Conservation (phyloP, 1,140 invertebrate species). For the Lysiphlebus fabarum region DNA sequence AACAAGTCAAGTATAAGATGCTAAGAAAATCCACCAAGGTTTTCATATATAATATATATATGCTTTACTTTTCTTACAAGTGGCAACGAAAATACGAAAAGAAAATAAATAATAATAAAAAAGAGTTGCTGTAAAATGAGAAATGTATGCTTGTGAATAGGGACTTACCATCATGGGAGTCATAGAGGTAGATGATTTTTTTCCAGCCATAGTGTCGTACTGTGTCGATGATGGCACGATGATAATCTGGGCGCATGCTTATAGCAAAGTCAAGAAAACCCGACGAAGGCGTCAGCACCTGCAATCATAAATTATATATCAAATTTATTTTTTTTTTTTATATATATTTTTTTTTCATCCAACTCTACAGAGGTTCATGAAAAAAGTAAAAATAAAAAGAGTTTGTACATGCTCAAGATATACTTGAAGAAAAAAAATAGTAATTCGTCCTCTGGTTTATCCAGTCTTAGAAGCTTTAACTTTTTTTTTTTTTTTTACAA, state of each 20-base stretch:
- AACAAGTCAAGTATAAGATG: too few species aligned
- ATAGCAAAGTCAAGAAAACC: constrained; percentile 84
- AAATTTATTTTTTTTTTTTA: neutral
- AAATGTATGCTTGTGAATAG: constrained; percentile 40
- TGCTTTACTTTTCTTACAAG: neutral
- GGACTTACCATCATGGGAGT: constrained; percentile 89
- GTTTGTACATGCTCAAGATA: too few species aligned
- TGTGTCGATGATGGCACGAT: constrained; percentile 88
- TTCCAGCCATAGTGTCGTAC: constrained; percentile 89
- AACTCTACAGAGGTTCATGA: too few species aligned
- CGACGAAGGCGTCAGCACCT: constrained; percentile 79
- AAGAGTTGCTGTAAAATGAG: constrained; percentile 37
- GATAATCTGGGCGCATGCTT: constrained; percentile 92
- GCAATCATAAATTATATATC: constrained; percentile 25
- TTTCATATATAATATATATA: neutral
- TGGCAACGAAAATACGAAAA: neutral
- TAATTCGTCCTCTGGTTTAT: too few species aligned
- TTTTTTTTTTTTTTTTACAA: too few species aligned
- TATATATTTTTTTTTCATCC: too few species aligned
- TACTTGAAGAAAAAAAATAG: too few species aligned
- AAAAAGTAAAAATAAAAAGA: too few species aligned
- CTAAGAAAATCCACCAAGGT: neutral
- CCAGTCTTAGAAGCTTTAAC: too few species aligned
- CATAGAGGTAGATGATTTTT: constrained; percentile 91
- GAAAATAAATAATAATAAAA: neutral